Conservation (phyloP, 2,113 vertebrate species). For the Pantherophis guttatus region DNA sequence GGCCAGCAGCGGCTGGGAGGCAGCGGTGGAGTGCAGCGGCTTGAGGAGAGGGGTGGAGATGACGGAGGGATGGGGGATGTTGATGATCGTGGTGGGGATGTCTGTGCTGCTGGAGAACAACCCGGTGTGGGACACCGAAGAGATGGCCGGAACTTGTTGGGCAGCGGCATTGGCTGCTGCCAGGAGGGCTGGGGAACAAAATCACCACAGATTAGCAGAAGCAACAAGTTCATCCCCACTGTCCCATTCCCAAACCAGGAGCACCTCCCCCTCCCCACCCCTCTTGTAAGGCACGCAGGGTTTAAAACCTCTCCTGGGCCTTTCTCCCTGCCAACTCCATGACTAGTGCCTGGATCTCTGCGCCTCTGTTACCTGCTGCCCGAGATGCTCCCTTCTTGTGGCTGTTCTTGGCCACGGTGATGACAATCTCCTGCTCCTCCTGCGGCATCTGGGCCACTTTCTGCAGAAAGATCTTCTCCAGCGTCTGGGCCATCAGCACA, state of each 20-base stretch:
- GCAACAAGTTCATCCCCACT: too few relatives aligned
- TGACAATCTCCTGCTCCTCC: constrained; percentile 83
- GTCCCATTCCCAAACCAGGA: neutral
- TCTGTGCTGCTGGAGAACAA: constrained; percentile 80
- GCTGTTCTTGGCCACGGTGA: constrained; percentile 78
- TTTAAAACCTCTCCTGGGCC: neutral
- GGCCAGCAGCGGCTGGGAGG: constrained; percentile 58
- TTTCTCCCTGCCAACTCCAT: neutral
- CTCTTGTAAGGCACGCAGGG: neutral
- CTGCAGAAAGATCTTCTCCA: constrained; percentile 92
- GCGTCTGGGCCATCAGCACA: constrained; percentile 90
- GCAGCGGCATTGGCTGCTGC: constrained; percentile 78
- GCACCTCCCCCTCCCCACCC: too few relatives aligned
- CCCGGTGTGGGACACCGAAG: constrained; percentile 79
- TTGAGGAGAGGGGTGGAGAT: constrained; percentile 71
- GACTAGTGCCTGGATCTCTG: rapidly evolving
- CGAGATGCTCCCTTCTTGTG: constrained; percentile 75
- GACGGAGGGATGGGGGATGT: constrained; percentile 80
- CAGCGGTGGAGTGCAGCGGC: constrained; percentile 67
- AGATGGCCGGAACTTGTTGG: constrained; percentile 89
- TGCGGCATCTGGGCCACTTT: constrained; percentile 93
- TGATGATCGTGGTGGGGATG: constrained; percentile 82
- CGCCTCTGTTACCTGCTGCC: constrained; percentile 37
- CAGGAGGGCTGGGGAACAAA: constrained; percentile 54
- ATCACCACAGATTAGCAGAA: neutral